Evolutionary conservation across 2,797 vertebrate species (phyloP).

Genomic region (Morelia viridis): DNA sequence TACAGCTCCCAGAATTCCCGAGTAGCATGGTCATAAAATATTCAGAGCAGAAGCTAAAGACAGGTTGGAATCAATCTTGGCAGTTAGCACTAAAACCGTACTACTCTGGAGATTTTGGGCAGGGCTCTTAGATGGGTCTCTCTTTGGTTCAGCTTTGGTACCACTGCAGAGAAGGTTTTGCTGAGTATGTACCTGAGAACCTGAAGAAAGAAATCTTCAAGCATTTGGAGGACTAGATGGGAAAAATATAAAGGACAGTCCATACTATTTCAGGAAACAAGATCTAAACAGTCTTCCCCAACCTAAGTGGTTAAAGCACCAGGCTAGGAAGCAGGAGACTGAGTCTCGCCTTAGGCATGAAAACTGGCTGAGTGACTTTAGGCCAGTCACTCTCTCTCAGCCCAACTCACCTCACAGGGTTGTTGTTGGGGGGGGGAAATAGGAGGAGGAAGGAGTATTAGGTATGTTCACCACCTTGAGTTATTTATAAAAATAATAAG

Average conservation of each 20-base stretch:
- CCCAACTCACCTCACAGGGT: too few relatives aligned
- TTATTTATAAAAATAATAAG: too few relatives aligned
- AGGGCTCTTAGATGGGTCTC: not conserved
- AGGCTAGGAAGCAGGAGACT: too few relatives aligned
- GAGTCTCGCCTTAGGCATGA: too few relatives aligned
- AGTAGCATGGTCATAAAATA: not conserved
- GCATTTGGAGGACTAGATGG: not conserved
- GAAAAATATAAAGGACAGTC: not conserved
- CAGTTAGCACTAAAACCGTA: not conserved
- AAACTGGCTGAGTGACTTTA: too few relatives aligned
- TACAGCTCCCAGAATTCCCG: not conserved
- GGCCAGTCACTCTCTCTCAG: too few relatives aligned
- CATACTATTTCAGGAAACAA: not conserved
- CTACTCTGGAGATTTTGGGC: not conserved
- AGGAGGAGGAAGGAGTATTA: too few relatives aligned
- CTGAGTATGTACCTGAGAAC: not conserved
- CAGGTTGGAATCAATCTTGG: not conserved
- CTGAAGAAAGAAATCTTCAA: not conserved
- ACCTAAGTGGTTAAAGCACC: not conserved
- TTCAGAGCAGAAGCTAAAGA: not conserved
- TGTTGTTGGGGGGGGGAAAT: too few relatives aligned
- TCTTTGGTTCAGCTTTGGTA: not conserved
- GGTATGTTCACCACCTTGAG: too few relatives aligned
- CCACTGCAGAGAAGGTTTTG: not conserved
- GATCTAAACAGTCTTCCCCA: not conserved